Conservation (phyloP, 2,113 vertebrate species). For the Dermatemys mawii region DNA sequence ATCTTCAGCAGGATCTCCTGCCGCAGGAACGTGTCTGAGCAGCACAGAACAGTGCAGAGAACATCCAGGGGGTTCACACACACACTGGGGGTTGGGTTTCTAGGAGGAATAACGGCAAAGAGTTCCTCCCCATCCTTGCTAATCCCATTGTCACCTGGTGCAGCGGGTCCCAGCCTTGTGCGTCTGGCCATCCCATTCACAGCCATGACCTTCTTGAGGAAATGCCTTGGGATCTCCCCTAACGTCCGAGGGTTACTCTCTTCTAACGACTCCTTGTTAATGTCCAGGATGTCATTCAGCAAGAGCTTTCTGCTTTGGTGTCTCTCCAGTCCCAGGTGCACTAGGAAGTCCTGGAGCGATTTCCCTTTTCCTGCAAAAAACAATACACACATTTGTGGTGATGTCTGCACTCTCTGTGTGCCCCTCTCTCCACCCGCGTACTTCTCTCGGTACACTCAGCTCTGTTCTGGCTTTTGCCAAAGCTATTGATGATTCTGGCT, state of each 20-base stretch:
- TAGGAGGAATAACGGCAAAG: constrained; percentile 46
- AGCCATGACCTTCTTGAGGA: constrained; percentile 68
- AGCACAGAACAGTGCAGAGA: constrained; percentile 79
- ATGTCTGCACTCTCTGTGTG: too few relatives aligned
- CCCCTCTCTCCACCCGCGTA: too few relatives aligned
- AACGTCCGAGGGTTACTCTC: constrained; percentile 60
- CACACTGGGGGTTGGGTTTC: constrained; percentile 11
- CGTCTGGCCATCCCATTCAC: constrained; percentile 58
- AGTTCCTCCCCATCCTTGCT: too few relatives aligned
- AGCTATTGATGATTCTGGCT: too few relatives aligned
- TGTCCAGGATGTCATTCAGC: constrained; percentile 54
- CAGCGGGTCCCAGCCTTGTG: constrained; percentile 50
- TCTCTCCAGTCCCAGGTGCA: constrained; percentile 36
- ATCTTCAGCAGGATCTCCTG: constrained; percentile 81
- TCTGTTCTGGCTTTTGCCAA: too few relatives aligned
- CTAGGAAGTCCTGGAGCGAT: constrained; percentile 60
- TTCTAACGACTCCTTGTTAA: constrained; percentile 61
- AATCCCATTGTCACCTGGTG: background rate
- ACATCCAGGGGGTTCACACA: constrained; percentile 81
- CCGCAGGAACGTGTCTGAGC: constrained; percentile 81
- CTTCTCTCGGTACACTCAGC: too few relatives aligned
- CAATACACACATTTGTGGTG: too few relatives aligned
- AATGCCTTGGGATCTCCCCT: constrained; percentile 57
- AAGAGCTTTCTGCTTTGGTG: constrained; percentile 58
- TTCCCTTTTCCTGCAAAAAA: constrained; percentile 50